Evolutionary conservation across 2,888 invertebrate genomes (phyloP), one percentile per base, ranked within the genome.

Genomic region (Torymus auratus): DNA sequence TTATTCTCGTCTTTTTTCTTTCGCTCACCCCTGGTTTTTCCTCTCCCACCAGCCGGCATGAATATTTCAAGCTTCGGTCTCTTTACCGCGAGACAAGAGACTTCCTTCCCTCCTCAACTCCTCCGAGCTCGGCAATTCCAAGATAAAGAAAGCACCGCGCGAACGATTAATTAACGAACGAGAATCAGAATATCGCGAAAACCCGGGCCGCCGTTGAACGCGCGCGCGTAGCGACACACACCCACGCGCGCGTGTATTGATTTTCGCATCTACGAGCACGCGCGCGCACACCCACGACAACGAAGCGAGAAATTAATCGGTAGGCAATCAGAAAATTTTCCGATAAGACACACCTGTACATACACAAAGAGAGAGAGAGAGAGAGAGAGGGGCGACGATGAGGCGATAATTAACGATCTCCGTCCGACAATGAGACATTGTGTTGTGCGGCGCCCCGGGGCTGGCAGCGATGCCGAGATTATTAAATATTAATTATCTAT

Each of bases 271-370:
- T 20, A 2, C 53, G 41, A 28, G 4, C 28, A 2, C 28, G 41
- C 41, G 7, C 41, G 41, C 41, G 7, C 41, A 5, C 20, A 41
- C 41, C 41, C 17, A 14, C 56, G 17, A 50, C 74, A 41, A 20
- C 70, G 60, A 58, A 58, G 60, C 80, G 65, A 64, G 74, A 75
- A 75, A 80, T 80, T 80, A 74, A 80, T 75, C 74, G 60, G 65
- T 53, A 65, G 71, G 65, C 78, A 78, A 78, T 78, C 78, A 73
- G 72, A 78, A 72, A 72, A 72, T 78, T 67, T 78, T 41, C 72
- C 72, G 61, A 78, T 78, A 78, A 78, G 72, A 72, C 65, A 58
- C 56, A 71, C 41, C 41, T 41, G 7, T 13, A 52, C 23, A 50
- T 52, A 10, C 17, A 11, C 50, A 1, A 3, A 12, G 12, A 12